Percentiles rank a stretch among this genome's conserved stretches.
Conservation (phyloP, 2,797 vertebrate species). For the Silurus aristotelis region DNA sequence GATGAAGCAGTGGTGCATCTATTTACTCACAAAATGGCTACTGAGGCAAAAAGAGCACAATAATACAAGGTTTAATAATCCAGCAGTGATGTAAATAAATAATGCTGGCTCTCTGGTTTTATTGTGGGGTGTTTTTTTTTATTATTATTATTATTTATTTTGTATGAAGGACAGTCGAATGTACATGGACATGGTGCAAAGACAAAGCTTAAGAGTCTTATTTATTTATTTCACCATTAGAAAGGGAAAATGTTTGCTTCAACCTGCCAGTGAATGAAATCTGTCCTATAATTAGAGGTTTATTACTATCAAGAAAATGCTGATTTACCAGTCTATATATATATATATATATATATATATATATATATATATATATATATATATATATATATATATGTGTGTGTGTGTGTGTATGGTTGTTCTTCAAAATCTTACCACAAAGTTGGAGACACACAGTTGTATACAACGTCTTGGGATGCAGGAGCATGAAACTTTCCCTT, state of each 20-base stretch:
- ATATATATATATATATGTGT: too few relatives aligned
- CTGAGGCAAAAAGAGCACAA: not conserved
- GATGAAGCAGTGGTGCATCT: constrained; percentile 1
- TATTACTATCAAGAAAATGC: too few relatives aligned
- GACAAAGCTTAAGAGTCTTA: not conserved
- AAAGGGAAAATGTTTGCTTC: not conserved
- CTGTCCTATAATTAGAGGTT: too few relatives aligned
- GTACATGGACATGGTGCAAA: too few relatives aligned
- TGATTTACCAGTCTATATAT: too few relatives aligned
- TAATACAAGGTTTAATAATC: not conserved
- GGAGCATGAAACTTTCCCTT: too few relatives aligned
- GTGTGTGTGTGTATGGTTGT: too few relatives aligned
- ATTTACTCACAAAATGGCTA: not conserved
- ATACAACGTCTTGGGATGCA: too few relatives aligned
- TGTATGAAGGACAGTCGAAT: not conserved
- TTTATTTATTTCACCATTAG: not conserved
- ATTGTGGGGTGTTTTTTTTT: not conserved
- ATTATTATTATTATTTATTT: not conserved
- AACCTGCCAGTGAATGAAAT: not conserved
- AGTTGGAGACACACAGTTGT: too few relatives aligned
- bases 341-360: too few relatives aligned
- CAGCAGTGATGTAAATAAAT: not conserved
- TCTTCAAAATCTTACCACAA: too few relatives aligned
- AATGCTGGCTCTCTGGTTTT: not conserved
- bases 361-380: too few relatives aligned